A percentile compares a stretch with the other conserved stretches of the same genome.
Evolutionary conservation across 2,797 vertebrate species (phyloP).

Genomic region (Euthynnus affinis): DNA sequence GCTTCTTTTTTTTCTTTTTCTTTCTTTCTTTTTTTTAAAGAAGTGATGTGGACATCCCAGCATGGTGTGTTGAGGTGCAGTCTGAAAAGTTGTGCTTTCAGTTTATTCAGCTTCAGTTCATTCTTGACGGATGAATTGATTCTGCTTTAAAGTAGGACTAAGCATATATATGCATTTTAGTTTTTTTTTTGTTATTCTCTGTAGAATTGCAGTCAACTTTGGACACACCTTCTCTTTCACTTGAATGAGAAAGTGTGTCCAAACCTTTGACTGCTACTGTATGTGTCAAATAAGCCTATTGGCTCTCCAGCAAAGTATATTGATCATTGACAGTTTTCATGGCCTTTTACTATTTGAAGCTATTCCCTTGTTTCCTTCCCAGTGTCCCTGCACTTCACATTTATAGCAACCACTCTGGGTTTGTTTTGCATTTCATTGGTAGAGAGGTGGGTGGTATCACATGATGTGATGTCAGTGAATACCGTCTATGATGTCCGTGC

Average conservation of each 20-base stretch:
- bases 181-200: too few relatives aligned
- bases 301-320: not conserved
- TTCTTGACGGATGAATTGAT: not conserved
- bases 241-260: too few relatives aligned
- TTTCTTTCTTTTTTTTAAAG: too few relatives aligned
- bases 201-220: too few relatives aligned
- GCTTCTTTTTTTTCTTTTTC: too few relatives aligned
- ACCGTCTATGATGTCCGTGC: not conserved
- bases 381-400: not conserved
- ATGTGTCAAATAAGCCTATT: not conserved
- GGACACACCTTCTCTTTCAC: too few relatives aligned
- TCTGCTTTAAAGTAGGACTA: too few relatives aligned
- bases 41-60: too few relatives aligned
- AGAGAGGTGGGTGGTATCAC: slow-evolving; percentile 14
- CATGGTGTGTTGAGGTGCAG: too few relatives aligned
- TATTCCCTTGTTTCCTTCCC: not conserved
- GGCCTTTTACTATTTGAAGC: not conserved
- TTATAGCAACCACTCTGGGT: slow-evolving; percentile 9
- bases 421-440: slow-evolving; percentile 7
- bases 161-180: too few relatives aligned
- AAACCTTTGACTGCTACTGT: too few relatives aligned
- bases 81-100: too few relatives aligned
- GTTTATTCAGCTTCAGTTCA: not conserved
- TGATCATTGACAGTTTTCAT: not conserved
- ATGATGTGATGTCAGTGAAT: not conserved